Evolutionary conservation across 2,113 vertebrate species (phyloP).

Genomic region (Neotragus pygmaeus): DNA sequence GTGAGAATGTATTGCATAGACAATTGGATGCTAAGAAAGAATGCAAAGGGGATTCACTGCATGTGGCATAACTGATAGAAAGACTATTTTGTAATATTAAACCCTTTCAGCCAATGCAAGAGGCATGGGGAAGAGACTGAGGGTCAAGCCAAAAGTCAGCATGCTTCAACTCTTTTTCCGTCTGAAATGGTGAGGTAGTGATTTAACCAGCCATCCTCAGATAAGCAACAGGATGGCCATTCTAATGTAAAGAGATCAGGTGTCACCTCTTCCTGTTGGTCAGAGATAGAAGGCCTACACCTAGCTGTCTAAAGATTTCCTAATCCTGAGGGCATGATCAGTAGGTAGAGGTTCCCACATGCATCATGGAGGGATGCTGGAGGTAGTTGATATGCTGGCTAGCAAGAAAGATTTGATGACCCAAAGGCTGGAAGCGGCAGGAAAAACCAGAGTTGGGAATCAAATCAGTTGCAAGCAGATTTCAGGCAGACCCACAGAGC

Average conservation of each 20-base stretch:
- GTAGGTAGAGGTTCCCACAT: neutral
- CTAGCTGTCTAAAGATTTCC: neutral
- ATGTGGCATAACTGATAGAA: neutral
- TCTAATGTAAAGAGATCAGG: neutral
- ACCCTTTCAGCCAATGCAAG: neutral
- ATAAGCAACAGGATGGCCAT: neutral
- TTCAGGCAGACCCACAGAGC: neutral
- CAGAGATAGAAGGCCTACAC: neutral
- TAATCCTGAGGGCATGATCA: neutral
- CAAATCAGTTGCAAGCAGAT: neutral
- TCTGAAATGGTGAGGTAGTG: neutral
- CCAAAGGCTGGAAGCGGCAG: neutral
- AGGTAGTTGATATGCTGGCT: neutral
- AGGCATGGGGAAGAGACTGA: neutral
- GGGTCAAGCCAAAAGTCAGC: neutral
- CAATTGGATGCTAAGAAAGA: neutral
- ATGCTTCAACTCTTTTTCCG: neutral
- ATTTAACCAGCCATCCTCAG: neutral
- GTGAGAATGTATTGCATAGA: neutral
- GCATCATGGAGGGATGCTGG: neutral
- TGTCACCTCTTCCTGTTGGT: neutral
- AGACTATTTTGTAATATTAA: neutral
- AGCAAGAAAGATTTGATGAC: neutral
- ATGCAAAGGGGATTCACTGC: neutral
- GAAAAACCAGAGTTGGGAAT: neutral